Conservation (phyloP, 2,113 vertebrate genomes). For the Trogon surrucura region DNA sequence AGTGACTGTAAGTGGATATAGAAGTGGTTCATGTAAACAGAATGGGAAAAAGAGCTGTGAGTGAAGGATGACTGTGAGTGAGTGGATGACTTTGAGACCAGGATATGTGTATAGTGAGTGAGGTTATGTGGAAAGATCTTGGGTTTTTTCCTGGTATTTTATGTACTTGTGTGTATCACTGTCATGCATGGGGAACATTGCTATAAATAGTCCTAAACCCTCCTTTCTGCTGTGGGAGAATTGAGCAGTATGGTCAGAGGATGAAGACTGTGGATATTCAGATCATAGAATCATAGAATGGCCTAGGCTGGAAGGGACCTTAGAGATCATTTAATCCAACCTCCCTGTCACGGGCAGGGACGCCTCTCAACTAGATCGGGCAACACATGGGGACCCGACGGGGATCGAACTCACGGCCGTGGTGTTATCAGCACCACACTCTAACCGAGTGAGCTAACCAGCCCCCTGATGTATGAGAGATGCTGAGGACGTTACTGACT, state of each 20-base stretch:
- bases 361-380: too few relatives aligned
- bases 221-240: neutral
- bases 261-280: neutral
- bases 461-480: neutral
- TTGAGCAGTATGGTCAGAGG: neutral
- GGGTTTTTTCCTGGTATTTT: neutral
- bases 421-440: too few relatives aligned
- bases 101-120: neutral
- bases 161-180: neutral
- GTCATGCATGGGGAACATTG: neutral
- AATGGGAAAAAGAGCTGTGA: neutral
- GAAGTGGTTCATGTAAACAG: conserved; percentile 5
- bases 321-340: too few relatives aligned
- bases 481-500: neutral
- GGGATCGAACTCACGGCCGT: too few relatives aligned
- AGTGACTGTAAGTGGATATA: neutral
- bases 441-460: too few relatives aligned
- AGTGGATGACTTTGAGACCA: neutral
- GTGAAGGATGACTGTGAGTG: neutral
- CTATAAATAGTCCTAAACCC: neutral
- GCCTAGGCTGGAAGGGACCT: too few relatives aligned
- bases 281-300: neutral
- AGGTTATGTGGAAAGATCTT: neutral
- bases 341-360: too few relatives aligned
- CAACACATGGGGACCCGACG: too few relatives aligned